Percentiles rank a stretch among this genome's conserved stretches.
Conservation (phyloP, 2,888 invertebrate genomes). For the Leptinotarsa rubiginosa region DNA sequence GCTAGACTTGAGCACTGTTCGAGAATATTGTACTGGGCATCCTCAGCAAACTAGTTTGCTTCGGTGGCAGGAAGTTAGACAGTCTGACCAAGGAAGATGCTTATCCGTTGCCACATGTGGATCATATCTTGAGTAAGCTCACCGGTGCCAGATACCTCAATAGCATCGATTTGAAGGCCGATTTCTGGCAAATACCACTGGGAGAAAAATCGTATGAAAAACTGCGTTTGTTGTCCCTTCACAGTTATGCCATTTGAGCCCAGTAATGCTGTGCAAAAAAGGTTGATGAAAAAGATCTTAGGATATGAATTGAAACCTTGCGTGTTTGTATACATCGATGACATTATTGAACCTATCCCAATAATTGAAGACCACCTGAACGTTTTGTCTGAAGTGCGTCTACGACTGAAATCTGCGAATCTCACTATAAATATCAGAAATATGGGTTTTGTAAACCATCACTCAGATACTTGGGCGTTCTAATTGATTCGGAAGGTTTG, state of each 20-base stretch:
- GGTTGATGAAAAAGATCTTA: too few species aligned
- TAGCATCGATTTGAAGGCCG: neutral
- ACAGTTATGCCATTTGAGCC: neutral
- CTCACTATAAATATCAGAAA: neutral
- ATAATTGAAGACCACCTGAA: too few species aligned
- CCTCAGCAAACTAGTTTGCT: neutral
- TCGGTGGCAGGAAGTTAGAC: neutral
- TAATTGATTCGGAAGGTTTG: neutral
- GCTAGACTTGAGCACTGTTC: neutral
- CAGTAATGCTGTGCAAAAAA: neutral
- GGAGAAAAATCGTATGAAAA: neutral
- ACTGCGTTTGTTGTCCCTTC: neutral
- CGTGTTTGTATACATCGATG: too few species aligned
- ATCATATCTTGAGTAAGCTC: too few species aligned
- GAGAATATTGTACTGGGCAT: neutral
- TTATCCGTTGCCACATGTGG: too few species aligned
- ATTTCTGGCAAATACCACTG: neutral
- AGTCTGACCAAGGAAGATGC: neutral
- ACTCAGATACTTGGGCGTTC: neutral
- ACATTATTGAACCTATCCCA: too few species aligned
- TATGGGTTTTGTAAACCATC: neutral
- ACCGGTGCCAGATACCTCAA: neutral
- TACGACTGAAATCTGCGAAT: neutral
- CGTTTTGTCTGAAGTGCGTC: too few species aligned
- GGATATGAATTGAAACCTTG: too few species aligned